Evolutionary conservation across 1,140 invertebrate species (phyloP).

Genomic region (Coptotermes formosanus): DNA sequence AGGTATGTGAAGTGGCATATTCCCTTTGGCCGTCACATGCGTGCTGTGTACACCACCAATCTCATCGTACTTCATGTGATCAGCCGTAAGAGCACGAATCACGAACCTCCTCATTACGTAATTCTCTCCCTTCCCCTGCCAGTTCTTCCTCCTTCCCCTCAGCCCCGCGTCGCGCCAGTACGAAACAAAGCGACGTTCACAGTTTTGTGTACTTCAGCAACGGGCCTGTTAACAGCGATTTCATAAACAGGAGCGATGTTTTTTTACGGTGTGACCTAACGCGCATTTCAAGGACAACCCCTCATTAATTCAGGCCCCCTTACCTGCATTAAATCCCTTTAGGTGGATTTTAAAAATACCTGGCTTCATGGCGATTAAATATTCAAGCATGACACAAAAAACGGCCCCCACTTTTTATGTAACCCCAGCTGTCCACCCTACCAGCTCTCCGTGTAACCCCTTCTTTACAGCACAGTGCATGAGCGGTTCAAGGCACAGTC

Average conservation of each 20-base stretch:
- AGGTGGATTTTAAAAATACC: conserved; percentile 19
- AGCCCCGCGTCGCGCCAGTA: too few species aligned
- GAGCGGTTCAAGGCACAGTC: not conserved
- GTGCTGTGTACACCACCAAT: too few species aligned
- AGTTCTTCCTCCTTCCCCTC: too few species aligned
- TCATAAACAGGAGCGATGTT: not conserved
- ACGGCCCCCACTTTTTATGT: not conserved
- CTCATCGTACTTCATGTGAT: too few species aligned
- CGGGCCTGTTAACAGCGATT: too few species aligned
- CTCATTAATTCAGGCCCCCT: not conserved
- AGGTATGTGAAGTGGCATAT: too few species aligned
- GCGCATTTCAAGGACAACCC: not conserved
- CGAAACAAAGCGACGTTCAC: too few species aligned
- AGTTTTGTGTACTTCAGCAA: too few species aligned
- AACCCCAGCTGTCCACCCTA: not conserved
- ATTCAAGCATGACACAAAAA: conserved; percentile 11
- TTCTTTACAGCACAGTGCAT: not conserved
- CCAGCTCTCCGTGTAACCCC: not conserved
- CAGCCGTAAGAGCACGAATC: too few species aligned
- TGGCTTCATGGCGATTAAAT: not conserved
- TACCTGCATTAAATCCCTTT: conserved; percentile 18
- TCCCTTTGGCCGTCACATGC: too few species aligned
- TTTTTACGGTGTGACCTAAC: not conserved
- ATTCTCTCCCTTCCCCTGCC: too few species aligned
- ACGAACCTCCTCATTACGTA: too few species aligned